Evolutionary conservation across 1,140 invertebrate species (phyloP).

Genomic region (Conus betulinus): DNA sequence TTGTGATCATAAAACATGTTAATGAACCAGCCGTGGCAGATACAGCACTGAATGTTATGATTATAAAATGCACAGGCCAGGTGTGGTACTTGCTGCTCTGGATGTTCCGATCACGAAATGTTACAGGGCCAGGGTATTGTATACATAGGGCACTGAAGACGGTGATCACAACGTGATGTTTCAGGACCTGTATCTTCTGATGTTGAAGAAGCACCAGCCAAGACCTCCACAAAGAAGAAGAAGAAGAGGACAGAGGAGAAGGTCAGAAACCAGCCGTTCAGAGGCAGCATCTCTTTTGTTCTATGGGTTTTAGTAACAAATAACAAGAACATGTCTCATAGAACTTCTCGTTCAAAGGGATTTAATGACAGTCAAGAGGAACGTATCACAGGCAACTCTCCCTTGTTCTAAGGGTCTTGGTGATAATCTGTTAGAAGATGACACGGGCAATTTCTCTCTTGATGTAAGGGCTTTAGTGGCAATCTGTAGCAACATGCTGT

Average conservation of each 20-base stretch:
- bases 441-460: no score
- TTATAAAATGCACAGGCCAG: no score
- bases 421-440: not conserved
- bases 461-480: no score
- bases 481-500: no score
- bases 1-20: no score
- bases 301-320: not conserved
- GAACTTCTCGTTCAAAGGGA: not conserved
- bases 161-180: not conserved
- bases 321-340: not conserved
- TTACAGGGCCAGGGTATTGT: no score
- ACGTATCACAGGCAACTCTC: no score
- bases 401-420: not conserved
- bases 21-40: no score
- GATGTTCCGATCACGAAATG: no score
- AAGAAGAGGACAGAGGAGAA: constrained; percentile 71
- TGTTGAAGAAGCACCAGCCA: constrained; percentile 24
- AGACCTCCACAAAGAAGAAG: constrained; percentile 67
- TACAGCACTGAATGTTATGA: no score
- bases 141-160: not conserved
- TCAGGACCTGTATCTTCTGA: constrained; percentile 28
- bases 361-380: not conserved
- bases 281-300: no score
- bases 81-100: no score
- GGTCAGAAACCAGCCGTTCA: not conserved